Base-by-base conservation (phyloP, 2,113 vertebrate genomes). In the Menidia beryllina region DNA sequence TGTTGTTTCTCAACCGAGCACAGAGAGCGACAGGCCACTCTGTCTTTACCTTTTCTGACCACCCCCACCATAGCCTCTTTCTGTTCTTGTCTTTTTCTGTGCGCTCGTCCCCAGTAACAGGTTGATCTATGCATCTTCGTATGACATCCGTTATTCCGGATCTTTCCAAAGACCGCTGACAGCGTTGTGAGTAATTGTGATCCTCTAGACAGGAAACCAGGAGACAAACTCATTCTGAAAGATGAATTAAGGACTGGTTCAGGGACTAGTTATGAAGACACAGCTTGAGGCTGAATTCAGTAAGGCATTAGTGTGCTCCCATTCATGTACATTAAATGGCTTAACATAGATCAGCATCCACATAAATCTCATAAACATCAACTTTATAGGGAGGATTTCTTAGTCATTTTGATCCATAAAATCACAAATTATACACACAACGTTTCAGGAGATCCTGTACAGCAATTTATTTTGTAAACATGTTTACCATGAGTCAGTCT, bases 121-220 rank as follows among this genome's bases (percentile, higher is more conserved):
- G 72, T 82, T 89, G 86, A 90, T 88, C 85, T 86, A 88, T 77
- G 82, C 53, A 20, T 68, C 68, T 62, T 47, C 76, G 77, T 57
- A 69, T 77, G 82, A 88, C 88, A 87, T 90, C 86, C 71, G 90
- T 90, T 90, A 86, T 88, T 85, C 86, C 83, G 83, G 89, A 90
- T 81, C 67, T 89, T 83, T 84, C 78, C 74, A 3, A 72, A 58
- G 26, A 77, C 69, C 51, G 2, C 48, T 76, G 87, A 85, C 82
- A 65, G 27, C 10, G 54, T 65, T 13, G 39, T 83, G 87, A 90
- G 69, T 77, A 77, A 90, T 89, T 81, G 81, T 75, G 76, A 79
- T 79, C 72, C 74, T 75, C 73, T 23, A 59, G 74, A 86, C 89
- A 89, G 90, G 90, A 91, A 91, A 69, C 83, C 65, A 38, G 75